Percentiles rank a stretch among this genome's conserved stretches.
phyloP scores from a whole-genome alignment of 1,140 invertebrate species.

The Agraylea sexmaculata region DNA sequence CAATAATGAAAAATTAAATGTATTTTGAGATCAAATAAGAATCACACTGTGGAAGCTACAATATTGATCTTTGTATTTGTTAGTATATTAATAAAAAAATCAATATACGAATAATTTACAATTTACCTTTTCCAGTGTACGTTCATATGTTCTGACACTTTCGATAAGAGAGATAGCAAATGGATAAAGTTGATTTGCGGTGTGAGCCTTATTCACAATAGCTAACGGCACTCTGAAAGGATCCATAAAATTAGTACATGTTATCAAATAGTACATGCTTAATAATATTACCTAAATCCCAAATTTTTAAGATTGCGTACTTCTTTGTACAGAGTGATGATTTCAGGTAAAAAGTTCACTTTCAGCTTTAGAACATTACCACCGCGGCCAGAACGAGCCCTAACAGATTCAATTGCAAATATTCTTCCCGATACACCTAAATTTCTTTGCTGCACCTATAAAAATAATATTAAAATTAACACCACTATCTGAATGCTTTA shows the following conservation, averaged over 20 bases:
- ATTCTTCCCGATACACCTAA: constrained; percentile 87
- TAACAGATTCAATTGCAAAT: constrained; percentile 83
- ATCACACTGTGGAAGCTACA: background rate
- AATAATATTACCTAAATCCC: constrained; percentile 59
- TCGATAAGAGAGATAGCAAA: constrained; percentile 98
- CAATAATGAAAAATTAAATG: constrained; percentile 2
- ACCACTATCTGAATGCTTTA: background rate
- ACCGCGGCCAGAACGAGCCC: constrained; percentile 71
- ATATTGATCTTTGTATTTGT: no score
- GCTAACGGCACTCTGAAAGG: constrained; percentile 74
- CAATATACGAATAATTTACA: background rate
- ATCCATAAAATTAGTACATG: constrained; percentile 3
- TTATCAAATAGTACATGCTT: no score
- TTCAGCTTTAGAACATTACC: constrained; percentile 84
- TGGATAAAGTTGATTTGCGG: constrained; percentile 96
- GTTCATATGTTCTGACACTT: constrained; percentile 92
- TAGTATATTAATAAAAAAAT: no score
- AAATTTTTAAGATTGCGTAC: constrained; percentile 94
- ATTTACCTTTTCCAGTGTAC: constrained; percentile 88
- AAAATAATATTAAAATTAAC: constrained; percentile 8
- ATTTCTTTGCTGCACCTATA: constrained; percentile 80
- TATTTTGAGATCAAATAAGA: constrained; percentile 2
- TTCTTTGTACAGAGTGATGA: constrained; percentile 97
- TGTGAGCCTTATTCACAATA: constrained; percentile 98
- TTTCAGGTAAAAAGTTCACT: constrained; percentile 97